Evolutionary conservation across 1,140 invertebrate species (phyloP), one percentile per base, ranked within the genome.

Genomic region (Apocrypta bakeri): DNA sequence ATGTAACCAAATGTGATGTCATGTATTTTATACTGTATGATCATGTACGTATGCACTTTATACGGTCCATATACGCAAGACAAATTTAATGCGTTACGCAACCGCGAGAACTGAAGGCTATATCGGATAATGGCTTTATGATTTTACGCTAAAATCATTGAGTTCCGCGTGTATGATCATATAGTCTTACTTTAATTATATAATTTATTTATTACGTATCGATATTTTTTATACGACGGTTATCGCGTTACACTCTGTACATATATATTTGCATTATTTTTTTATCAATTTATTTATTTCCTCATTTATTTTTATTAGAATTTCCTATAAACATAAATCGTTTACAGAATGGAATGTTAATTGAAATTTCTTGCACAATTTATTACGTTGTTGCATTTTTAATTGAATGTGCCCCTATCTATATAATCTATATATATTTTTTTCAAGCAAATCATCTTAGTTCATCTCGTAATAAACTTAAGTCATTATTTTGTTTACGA

Each of bases 281-380:
- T n/a, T n/a, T 37, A 37, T 37, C 33, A 37, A 37, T 37, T 37
- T 37, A 4, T 37, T 37, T 37, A 4, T 37, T 9, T 9, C 9
- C 33, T 37, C 33, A 37, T 4, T 37, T 2, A 37, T 4, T 66
- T 12, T 27, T 27, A 12, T 27, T 66, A 29, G 56, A 79, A 61
- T 33, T 56, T 17, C 24, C 40, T 56, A 56, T 78, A n/a, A 74
- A 79, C 31, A 79, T 77, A 31, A 42, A 56, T 17, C 68, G 21
- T 83, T 72, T 79, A 77, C 27, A 9, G 27, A 78, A 82, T 69
- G 61, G 73, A 82, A 83, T 83, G 75, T 74, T 79, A 61, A 69
- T 71, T 21, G 42, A 48, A 56, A n/a, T 83, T 68, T 48, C n/a
- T 68, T 83, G 82, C 82, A 83, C 82, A 31, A 27, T 33, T 14